Base-by-base conservation (phyloP, 2,797 vertebrate genomes). In the Tympanoctomys barrerae region DNA sequence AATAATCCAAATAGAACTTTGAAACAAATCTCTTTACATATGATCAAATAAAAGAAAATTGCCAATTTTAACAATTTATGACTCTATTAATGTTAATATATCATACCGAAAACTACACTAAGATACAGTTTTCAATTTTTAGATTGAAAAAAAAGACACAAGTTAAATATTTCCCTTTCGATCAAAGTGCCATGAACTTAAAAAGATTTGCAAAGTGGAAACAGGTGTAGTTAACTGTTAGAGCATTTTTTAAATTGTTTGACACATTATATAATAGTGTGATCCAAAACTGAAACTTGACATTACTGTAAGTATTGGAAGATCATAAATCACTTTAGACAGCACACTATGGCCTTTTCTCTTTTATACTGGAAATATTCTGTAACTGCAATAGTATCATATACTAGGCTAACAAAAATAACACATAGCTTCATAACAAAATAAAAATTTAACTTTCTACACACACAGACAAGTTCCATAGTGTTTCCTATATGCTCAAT, bases 241-340 rank as follows among this genome's bases (percentile, higher is more conserved):
- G 96, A 95, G 93, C 97, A 97, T 96, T 98, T 98, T 66, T 36
- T 77, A 98, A 98, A 97, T 97, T 98, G 97, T 98, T 98, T 98
- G 97, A 98, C 98, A 98, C 92, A 0, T 98, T 98, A 97, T 98
- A 96, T 98, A 98, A 98, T 98, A 98, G 97, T 98, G 96, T 97
- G 97, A 97, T 98, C 98, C 98, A 97, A 95, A 95, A 98, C 97
- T 97, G 97, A 98, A 98, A 98, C 96, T 97, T 97, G 97, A 96
- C 97, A 98, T 98, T 98, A 97, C 97, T 97, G 94, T 98, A 98
- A 98, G 94, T 39, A 64, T 93, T 98, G 98, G 96, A 97, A 98
- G 97, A 98, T 96, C 98, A 98, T 98, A 98, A 98, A 98, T 98
- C 98, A 98, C 98, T 98, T 98, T 96, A 94, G 98, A 98, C 98